Base-by-base conservation (phyloP, 2,888 invertebrate species). In the Synergus laeviventris region DNA sequence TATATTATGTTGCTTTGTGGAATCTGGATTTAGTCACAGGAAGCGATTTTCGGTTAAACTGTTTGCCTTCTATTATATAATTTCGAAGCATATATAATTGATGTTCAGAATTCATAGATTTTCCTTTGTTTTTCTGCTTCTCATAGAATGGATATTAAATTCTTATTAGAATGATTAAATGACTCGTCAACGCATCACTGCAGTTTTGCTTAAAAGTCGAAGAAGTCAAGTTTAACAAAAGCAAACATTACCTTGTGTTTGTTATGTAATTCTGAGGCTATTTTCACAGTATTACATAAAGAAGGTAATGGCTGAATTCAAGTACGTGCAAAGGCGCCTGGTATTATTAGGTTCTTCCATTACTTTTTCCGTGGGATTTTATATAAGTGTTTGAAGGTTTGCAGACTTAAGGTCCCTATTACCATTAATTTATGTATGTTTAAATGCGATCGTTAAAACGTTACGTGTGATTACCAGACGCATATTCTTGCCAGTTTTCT, bases 371-470 rank as follows among this genome's bases (percentile, higher is more conserved):
- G 24, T 5, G 66, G 74, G 76, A 75, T 75, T 38, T 36, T n/a
- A 61, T 73, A 70, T 77, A 75, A 77, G 73, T 24, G 49, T 75
- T n/a, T 24, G 8, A 39, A 64, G 70, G 54, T 74, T 24, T 24
- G 8, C 54, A 74, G 75, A 70, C 31, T 49, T 76, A 74, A 76
- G 76, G 75, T 78, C 79, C 62, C 77, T n/a, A 76, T 80, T 78
- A 80, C 75, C 78, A 77, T 70, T 82, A 81, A 81, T 81, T 74
- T 80, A 83, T 78, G 80, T 81, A 79, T 79, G 81, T 81, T 84
- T 84, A 81, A 82, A 82, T 79, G 78, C 80, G 75, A 79, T 82
- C 81, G 81, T 82, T 84, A 81, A 84, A 84, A 82, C 77, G 80
- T 77, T 78, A 78, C 76, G 60, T 62, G 76, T 74, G 77, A 80